phyloP scores from a whole-genome alignment of 2,888 invertebrate species.

The Pherbina coryleti region DNA sequence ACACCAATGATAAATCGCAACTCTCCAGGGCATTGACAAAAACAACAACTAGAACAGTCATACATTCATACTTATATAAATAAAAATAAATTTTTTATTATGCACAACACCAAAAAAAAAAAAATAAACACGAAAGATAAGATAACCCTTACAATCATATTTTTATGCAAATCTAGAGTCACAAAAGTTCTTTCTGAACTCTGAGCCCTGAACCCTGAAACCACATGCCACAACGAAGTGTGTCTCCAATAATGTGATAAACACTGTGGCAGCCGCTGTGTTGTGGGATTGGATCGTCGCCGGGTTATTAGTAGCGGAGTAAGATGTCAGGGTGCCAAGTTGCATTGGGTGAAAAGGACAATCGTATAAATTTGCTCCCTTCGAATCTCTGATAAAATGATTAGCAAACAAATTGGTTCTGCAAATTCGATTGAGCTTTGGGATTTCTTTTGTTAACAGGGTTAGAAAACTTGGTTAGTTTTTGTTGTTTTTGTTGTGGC shows the following conservation, averaged over 20 bases:
- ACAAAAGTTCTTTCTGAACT: slow-evolving; percentile 13
- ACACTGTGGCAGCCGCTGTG: not conserved
- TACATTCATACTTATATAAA: not conserved
- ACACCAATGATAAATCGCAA: slow-evolving; percentile 58
- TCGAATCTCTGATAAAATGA: slow-evolving; percentile 58
- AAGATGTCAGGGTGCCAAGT: slow-evolving; percentile 36
- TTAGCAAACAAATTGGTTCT: slow-evolving; percentile 65
- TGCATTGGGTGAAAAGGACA: slow-evolving; percentile 45
- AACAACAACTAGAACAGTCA: not conserved
- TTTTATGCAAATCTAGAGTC: slow-evolving; percentile 42
- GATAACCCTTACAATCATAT: slow-evolving; percentile 37
- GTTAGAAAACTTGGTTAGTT: slow-evolving; percentile 47
- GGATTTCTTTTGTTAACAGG: slow-evolving; percentile 61
- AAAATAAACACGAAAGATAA: not conserved
- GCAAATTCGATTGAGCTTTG: slow-evolving; percentile 62
- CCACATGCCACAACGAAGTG: slow-evolving; percentile 14
- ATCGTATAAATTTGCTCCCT: slow-evolving; percentile 48
- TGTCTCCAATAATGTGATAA: slow-evolving; percentile 25
- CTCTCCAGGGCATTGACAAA: slow-evolving; percentile 52
- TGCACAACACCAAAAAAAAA: not conserved
- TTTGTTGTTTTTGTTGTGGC: too few relatives aligned
- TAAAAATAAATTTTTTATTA: not conserved
- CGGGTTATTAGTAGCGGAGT: slow-evolving; percentile 7
- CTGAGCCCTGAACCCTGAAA: not conserved
- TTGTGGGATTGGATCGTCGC: not conserved